Conservation (phyloP, 2,888 invertebrate species). For the Heliconius aoede region DNA sequence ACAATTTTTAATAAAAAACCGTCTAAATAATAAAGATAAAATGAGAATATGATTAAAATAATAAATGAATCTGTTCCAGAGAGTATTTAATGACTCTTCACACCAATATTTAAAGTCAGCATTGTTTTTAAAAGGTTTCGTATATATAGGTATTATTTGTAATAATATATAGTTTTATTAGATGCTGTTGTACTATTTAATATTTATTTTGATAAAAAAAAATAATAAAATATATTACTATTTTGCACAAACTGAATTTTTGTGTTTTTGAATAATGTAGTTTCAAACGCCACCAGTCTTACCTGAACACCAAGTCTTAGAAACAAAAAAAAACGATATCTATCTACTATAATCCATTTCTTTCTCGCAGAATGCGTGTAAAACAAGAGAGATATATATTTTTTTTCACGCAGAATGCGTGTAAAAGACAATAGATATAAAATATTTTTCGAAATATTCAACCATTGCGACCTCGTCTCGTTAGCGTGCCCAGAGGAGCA, state of each 20-base stretch:
- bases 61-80: background rate
- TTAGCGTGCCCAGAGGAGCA: conserved; percentile 39
- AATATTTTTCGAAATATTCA: conserved; percentile 26
- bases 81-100: background rate
- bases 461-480: conserved; percentile 40
- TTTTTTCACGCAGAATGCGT: background rate
- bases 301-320: background rate
- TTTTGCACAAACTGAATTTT: too few relatives aligned
- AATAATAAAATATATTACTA: too few relatives aligned
- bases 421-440: background rate
- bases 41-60: too few relatives aligned
- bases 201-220: too few relatives aligned
- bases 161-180: too few relatives aligned
- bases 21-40: too few relatives aligned
- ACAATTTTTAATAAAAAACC: too few relatives aligned
- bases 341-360: background rate
- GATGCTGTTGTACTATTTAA: too few relatives aligned
- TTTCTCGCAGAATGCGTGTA: background rate
- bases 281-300: too few relatives aligned
- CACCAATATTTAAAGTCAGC: background rate
- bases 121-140: background rate
- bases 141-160: too few relatives aligned
- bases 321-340: background rate
- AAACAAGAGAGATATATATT: background rate
- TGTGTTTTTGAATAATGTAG: too few relatives aligned